phyloP scores from a whole-genome alignment of 2,888 invertebrate species.

The Tiphia femorata region DNA sequence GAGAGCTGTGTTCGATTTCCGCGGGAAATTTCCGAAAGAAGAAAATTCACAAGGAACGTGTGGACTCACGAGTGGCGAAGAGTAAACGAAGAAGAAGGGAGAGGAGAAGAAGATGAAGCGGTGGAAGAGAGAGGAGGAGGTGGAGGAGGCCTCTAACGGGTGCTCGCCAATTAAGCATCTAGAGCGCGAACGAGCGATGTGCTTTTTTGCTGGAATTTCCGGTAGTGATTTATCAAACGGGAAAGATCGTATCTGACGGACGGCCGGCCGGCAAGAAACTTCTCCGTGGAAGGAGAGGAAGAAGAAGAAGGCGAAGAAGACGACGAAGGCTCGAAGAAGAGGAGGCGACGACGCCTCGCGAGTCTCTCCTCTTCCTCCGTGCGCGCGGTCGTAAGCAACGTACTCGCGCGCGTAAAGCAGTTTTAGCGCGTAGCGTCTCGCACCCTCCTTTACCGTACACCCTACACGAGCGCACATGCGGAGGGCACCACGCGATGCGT shows the following conservation, averaged over 20 bases:
- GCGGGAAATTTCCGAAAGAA: too few relatives aligned
- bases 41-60: too few relatives aligned
- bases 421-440: slow-evolving; percentile 14
- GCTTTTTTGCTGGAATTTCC: slow-evolving; percentile 65
- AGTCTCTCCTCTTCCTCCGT: background rate
- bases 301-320: slow-evolving; percentile 16
- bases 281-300: slow-evolving; percentile 30
- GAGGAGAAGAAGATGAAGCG: background rate
- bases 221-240: slow-evolving; percentile 67
- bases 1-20: too few relatives aligned
- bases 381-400: slow-evolving; percentile 9
- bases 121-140: background rate
- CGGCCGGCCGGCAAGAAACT: slow-evolving; percentile 53
- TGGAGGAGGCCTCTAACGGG: slow-evolving; percentile 12
- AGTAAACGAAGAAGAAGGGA: background rate
- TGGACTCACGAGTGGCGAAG: too few relatives aligned
- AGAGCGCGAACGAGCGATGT: slow-evolving; percentile 56
- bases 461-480: background rate
- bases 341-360: too few relatives aligned
- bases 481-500: background rate
- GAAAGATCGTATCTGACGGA: slow-evolving; percentile 61
- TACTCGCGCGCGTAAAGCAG: slow-evolving; percentile 24
- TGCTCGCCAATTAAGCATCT: slow-evolving; percentile 61
- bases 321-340: slow-evolving; percentile 18
- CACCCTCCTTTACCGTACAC: background rate